Conservation (phyloP, 2,888 invertebrate genomes). For the Drosophila histrio region DNA sequence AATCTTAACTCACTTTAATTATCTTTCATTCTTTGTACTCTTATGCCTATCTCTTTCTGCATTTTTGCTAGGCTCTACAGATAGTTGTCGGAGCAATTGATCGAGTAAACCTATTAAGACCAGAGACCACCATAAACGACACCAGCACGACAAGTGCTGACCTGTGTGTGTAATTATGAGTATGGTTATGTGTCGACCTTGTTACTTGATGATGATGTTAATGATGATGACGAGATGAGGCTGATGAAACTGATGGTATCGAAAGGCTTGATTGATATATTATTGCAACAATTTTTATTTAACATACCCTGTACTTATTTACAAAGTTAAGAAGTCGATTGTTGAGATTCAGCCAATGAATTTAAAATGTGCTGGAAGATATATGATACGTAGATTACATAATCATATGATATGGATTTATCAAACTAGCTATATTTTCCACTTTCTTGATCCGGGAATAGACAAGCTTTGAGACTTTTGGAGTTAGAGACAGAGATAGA, state of each 20-base stretch:
- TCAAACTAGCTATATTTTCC: no score
- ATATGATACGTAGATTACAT: no score
- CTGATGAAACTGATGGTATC: slow-evolving; percentile 34
- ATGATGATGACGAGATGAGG: slow-evolving; percentile 14
- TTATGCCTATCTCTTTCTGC: no score
- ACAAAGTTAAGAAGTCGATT: not conserved
- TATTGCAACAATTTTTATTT: slow-evolving; percentile 24
- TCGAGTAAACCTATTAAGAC: not conserved
- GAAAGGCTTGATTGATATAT: slow-evolving; percentile 59
- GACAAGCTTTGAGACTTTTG: no score
- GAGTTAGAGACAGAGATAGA: no score
- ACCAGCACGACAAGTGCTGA: slow-evolving; percentile 2
- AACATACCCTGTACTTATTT: not conserved
- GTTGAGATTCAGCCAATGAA: not conserved
- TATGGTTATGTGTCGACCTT: slow-evolving; percentile 37
- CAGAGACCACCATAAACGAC: slow-evolving; percentile 14
- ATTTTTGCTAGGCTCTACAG: not conserved
- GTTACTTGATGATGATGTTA: slow-evolving; percentile 21
- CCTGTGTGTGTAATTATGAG: slow-evolving; percentile 19
- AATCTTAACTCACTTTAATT: no score
- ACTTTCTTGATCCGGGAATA: no score
- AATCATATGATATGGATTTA: no score
- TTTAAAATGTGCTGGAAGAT: no score
- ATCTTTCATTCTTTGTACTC: no score
- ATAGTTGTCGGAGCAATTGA: not conserved